These are phyloP conservation scores for Dicyrtomina minuta DNA, from an alignment of 2,888 invertebrate genomes.

Conservation along the genomic window DNA sequence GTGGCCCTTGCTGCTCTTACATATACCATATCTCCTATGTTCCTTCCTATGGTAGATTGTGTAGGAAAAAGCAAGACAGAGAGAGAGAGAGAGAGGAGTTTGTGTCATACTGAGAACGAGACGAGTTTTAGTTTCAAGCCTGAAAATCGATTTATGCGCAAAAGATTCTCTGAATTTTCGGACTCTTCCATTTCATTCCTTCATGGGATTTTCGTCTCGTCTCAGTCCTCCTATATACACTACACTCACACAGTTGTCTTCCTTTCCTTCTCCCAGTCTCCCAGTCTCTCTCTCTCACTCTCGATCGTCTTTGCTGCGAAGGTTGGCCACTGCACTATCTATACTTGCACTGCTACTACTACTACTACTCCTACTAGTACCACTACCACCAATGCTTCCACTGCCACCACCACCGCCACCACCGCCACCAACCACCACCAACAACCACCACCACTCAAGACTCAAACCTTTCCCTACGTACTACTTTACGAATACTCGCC, in stretches of 20 bases:
- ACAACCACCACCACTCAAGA: no score
- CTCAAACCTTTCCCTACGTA: neutral
- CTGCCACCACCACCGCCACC: no score
- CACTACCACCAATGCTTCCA: no score
- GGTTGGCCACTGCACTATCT: constrained; percentile 4
- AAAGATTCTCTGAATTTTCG: constrained; percentile 45
- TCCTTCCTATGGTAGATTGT: neutral
- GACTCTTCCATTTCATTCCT: constrained; percentile 34
- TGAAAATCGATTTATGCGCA: constrained; percentile 52
- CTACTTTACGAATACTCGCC: neutral
- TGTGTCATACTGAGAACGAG: constrained; percentile 36
- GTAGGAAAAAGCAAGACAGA: constrained; percentile 10
- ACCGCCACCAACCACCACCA: no score
- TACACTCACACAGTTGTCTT: neutral
- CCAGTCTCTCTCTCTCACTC: neutral
- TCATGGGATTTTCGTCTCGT: constrained; percentile 22
- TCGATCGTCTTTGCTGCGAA: constrained; percentile 13
- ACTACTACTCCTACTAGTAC: no score
- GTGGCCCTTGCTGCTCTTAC: neutral
- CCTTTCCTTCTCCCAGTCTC: constrained; percentile 16
- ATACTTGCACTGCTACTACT: neutral
- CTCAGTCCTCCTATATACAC: constrained; percentile 1
- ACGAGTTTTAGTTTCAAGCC: constrained; percentile 35
- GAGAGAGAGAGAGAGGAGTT: constrained; percentile 33
- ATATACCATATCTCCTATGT: no score